Evolutionary conservation across 2,888 invertebrate genomes (phyloP).

Genomic region (Coleophora deauratella): DNA sequence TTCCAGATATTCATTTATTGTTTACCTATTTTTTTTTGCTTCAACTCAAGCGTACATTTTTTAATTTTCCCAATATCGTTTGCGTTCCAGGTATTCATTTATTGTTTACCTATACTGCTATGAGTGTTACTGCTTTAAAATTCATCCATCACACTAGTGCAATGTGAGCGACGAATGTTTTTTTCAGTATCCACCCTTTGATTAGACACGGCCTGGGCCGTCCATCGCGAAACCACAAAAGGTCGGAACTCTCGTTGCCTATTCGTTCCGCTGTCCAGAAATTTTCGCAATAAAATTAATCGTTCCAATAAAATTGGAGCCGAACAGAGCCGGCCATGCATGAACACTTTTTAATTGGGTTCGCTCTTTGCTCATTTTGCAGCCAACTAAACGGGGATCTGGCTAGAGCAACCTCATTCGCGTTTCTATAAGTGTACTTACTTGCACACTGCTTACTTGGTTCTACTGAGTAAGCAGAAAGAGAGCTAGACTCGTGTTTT

Average conservation of each 20-base stretch:
- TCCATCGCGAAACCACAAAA: constrained; percentile 60
- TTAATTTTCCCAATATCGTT: no score
- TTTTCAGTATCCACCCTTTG: constrained; percentile 48
- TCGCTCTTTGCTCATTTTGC: constrained; percentile 57
- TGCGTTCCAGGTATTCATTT: constrained; percentile 17
- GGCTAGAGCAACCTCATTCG: constrained; percentile 41
- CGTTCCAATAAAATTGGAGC: constrained; percentile 67
- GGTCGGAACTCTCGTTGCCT: constrained; percentile 51
- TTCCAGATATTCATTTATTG: no score
- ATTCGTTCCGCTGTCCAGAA: constrained; percentile 70
- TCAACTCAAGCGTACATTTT: no score
- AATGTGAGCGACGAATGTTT: constrained; percentile 25
- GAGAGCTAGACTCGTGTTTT: no score
- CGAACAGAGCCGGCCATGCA: constrained; percentile 65
- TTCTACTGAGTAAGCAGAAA: no score
- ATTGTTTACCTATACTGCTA: constrained; percentile 38
- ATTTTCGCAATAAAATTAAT: constrained; percentile 73
- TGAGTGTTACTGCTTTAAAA: constrained; percentile 47
- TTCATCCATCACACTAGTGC: constrained; percentile 45
- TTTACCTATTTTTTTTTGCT: no score
- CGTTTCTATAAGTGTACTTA: no score
- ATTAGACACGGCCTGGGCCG: constrained; percentile 54
- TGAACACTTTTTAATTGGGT: constrained; percentile 71
- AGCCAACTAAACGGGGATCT: constrained; percentile 52
- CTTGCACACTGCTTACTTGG: no score